Percentiles rank a stretch among this genome's conserved stretches.
Conservation (phyloP, 2,797 vertebrate species). For the Crenichthys baileyi region DNA sequence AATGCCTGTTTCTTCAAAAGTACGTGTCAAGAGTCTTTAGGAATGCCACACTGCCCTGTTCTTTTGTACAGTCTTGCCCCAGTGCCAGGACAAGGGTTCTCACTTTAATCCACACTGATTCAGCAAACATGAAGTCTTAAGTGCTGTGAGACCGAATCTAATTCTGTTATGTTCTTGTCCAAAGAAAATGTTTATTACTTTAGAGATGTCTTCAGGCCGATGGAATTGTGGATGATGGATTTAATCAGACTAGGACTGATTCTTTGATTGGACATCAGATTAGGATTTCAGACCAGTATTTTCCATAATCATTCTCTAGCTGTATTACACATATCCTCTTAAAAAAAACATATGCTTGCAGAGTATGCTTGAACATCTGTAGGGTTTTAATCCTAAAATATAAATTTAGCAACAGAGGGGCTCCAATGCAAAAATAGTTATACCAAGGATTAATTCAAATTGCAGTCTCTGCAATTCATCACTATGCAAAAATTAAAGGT, state of each 20-base stretch:
- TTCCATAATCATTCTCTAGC: slow-evolving; percentile 82
- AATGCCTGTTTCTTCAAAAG: slow-evolving; percentile 24
- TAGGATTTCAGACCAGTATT: slow-evolving; percentile 77
- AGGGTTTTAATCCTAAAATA: slow-evolving; percentile 75
- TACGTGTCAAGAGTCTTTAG: slow-evolving; percentile 68
- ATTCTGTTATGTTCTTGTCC: slow-evolving; percentile 71
- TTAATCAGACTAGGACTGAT: slow-evolving; percentile 82
- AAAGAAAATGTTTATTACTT: slow-evolving; percentile 81
- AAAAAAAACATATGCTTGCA: slow-evolving; percentile 77
- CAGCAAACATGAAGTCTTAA: slow-evolving; percentile 69
- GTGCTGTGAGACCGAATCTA: slow-evolving; percentile 47
- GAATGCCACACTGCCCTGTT: slow-evolving; percentile 63
- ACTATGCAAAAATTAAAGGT: not conserved
- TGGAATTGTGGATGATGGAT: slow-evolving; percentile 77
- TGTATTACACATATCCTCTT: slow-evolving; percentile 84
- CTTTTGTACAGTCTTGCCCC: slow-evolving; percentile 54
- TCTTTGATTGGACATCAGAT: slow-evolving; percentile 83
- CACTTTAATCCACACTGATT: slow-evolving; percentile 69
- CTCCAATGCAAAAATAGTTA: slow-evolving; percentile 14
- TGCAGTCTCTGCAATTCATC: slow-evolving; percentile 21
- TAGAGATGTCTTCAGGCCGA: slow-evolving; percentile 78
- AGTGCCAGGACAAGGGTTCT: slow-evolving; percentile 55
- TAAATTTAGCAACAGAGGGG: slow-evolving; percentile 55
- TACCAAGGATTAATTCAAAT: slow-evolving; percentile 21
- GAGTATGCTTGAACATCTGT: slow-evolving; percentile 73